These are phyloP conservation scores for Microplitis manilae DNA, from an alignment of 2,888 invertebrate species.

Conservation along the genomic window DNA sequence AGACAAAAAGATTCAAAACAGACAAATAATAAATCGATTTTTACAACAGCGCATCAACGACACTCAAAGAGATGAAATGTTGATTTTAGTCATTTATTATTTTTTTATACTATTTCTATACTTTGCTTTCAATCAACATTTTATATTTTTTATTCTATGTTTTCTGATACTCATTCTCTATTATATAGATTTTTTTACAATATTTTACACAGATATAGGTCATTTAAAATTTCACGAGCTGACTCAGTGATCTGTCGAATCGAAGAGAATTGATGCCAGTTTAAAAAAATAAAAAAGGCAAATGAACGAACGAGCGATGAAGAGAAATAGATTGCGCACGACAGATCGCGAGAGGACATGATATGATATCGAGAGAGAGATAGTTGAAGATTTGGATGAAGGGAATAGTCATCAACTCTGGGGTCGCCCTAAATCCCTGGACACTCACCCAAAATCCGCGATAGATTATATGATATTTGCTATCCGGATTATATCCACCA, in stretches of 20 bases:
- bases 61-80: not conserved
- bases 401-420: not conserved
- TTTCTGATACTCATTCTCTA: not conserved
- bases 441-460: not conserved
- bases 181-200: not conserved
- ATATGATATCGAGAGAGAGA: not conserved
- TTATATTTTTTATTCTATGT: not conserved
- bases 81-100: not conserved
- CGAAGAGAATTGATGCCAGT: not conserved
- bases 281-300: not conserved
- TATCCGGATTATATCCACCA: no score
- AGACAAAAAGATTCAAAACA: not conserved
- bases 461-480: no score
- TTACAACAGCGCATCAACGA: not conserved
- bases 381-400: not conserved
- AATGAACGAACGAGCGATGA: no score
- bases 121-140: not conserved
- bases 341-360: no score
- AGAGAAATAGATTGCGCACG: no score
- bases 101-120: not conserved
- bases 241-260: not conserved
- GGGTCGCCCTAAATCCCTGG: not conserved
- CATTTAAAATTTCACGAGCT: not conserved
- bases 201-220: not conserved
- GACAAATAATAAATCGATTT: not conserved